phyloP scores from a whole-genome alignment of 2,888 invertebrate genomes.

The Xestia rhomboidea region DNA sequence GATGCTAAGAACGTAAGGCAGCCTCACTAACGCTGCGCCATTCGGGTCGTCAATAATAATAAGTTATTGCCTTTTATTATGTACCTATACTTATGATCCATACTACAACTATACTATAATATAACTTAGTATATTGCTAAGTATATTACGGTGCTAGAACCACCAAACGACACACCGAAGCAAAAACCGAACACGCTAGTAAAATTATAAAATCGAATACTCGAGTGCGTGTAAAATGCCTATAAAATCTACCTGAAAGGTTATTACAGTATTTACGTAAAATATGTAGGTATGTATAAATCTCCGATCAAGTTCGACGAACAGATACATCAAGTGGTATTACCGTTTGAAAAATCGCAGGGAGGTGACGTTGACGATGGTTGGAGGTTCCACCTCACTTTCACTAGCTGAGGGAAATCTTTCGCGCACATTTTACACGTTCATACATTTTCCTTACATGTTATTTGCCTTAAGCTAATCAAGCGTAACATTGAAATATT shows the following conservation, averaged over 20 bases:
- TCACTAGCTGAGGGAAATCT: constrained; percentile 49
- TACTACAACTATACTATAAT: not conserved
- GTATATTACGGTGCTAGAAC: not conserved
- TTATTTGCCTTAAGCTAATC: constrained; percentile 64
- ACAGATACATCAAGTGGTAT: constrained; percentile 76
- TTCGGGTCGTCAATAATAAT: too few relatives aligned
- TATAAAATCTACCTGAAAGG: constrained; percentile 51
- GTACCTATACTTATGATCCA: not conserved
- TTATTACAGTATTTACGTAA: constrained; percentile 57
- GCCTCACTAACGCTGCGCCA: too few relatives aligned
- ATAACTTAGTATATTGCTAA: not conserved
- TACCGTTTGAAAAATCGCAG: constrained; percentile 75
- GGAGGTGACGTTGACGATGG: constrained; percentile 64
- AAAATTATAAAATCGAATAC: constrained; percentile 47
- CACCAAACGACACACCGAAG: constrained; percentile 14
- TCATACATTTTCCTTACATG: constrained; percentile 61
- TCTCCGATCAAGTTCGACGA: constrained; percentile 69
- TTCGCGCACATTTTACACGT: constrained; percentile 44
- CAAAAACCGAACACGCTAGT: constrained; percentile 14
- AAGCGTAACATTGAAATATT: constrained; percentile 49
- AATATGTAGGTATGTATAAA: constrained; percentile 60
- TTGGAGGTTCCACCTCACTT: constrained; percentile 53
- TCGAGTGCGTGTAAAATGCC: constrained; percentile 52
- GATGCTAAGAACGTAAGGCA: too few relatives aligned
- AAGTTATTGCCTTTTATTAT: not conserved